Percentiles rank a stretch among this genome's conserved stretches.
Evolutionary conservation across 1,140 invertebrate species (phyloP).

Genomic region (Eumaeus atala): DNA sequence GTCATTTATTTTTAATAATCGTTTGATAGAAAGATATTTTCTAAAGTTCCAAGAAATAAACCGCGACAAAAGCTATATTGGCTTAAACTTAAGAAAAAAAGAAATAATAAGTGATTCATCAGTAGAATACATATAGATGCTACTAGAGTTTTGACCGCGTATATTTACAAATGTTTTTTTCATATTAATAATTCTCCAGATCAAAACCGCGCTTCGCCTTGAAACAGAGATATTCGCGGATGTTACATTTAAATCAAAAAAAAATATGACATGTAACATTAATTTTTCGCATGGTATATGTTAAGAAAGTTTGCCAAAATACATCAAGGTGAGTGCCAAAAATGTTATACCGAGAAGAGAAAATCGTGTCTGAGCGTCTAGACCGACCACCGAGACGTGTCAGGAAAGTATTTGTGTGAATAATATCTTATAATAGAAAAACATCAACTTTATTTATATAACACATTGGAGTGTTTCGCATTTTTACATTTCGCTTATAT

Average conservation of each 20-base stretch:
- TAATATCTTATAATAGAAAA: constrained; percentile 19
- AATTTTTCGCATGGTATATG: constrained; percentile 59
- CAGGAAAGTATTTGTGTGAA: constrained; percentile 27
- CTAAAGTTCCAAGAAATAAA: no score
- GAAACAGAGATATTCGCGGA: neutral
- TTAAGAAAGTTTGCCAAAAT: constrained; percentile 55
- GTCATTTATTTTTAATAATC: no score
- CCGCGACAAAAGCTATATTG: no score
- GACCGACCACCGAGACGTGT: constrained; percentile 55
- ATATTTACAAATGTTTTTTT: no score
- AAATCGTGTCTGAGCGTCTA: constrained; percentile 57
- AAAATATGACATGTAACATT: constrained; percentile 60
- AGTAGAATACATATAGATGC: no score
- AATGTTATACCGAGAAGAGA: constrained; percentile 64
- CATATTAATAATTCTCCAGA: neutral
- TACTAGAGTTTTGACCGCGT: no score
- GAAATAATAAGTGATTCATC: no score
- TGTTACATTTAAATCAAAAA: constrained; percentile 36
- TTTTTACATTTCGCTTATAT: constrained; percentile 17
- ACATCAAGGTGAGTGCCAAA: constrained; percentile 59
- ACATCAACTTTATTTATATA: constrained; percentile 9
- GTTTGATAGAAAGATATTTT: no score
- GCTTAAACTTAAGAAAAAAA: no score
- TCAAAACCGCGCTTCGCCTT: neutral
- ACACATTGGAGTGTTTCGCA: constrained; percentile 7